Evolutionary conservation across 2,797 vertebrate genomes (phyloP).

Genomic region (Selene dorsalis): DNA sequence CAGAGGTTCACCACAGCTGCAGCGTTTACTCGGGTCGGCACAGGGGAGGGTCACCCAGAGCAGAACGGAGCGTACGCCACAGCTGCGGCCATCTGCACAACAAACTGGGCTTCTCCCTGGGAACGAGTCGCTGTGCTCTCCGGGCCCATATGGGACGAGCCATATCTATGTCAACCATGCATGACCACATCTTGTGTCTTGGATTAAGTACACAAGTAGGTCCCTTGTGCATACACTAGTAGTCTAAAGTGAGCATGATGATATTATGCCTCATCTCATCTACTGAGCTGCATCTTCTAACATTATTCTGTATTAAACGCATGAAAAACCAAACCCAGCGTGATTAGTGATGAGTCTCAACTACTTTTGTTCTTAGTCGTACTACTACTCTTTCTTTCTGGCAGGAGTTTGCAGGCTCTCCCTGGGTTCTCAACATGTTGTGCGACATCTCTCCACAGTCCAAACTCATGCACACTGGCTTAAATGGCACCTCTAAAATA

Average conservation of each 20-base stretch:
- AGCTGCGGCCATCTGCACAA: conserved; percentile 74
- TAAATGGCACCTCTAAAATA: too few species aligned
- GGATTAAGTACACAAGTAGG: conserved; percentile 17
- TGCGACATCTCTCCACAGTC: too few species aligned
- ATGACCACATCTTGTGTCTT: conserved; percentile 50
- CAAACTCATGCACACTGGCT: too few species aligned
- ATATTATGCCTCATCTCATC: conserved; percentile 3
- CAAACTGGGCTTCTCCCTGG: conserved; percentile 47
- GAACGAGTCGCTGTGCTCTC: conserved; percentile 30
- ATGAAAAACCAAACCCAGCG: not conserved
- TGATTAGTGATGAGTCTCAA: not conserved
- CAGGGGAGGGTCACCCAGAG: conserved; percentile 70
- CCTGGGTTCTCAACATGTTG: too few species aligned
- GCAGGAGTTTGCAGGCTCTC: too few species aligned
- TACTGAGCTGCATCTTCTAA: conserved; percentile 5
- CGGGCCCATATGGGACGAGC: conserved; percentile 16
- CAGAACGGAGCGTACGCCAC: conserved; percentile 56
- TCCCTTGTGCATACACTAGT: not conserved
- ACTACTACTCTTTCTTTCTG: not conserved
- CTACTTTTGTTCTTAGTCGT: not conserved
- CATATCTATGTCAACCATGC: conserved; percentile 51
- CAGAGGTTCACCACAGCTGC: conserved; percentile 74
- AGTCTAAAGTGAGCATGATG: not conserved
- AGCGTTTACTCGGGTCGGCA: conserved; percentile 51
- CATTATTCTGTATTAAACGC: not conserved